Percentiles rank a stretch among this genome's conserved stretches.
phyloP scores from a whole-genome alignment of 2,888 invertebrate genomes.

The Aleiodes testaceus region DNA sequence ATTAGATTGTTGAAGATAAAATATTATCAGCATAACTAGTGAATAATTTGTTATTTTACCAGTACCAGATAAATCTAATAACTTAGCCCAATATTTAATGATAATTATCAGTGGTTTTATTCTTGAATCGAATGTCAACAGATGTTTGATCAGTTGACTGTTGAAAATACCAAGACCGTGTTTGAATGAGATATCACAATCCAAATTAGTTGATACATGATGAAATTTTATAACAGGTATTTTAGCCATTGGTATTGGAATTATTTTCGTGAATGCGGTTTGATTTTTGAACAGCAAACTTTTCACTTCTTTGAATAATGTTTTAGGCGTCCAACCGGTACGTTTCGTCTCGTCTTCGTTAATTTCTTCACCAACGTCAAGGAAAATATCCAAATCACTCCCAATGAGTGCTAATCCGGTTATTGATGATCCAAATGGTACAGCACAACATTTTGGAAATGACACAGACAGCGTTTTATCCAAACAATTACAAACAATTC shows the following conservation, averaged over 20 bases:
- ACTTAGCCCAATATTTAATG: conserved; percentile 84
- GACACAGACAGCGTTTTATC: conserved; percentile 54
- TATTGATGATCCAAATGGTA: conserved; percentile 84
- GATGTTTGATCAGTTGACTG: conserved; percentile 78
- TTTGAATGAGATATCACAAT: conserved; percentile 84
- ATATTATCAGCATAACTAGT: conserved; percentile 79
- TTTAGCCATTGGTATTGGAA: conserved; percentile 81
- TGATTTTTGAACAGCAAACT: conserved; percentile 71
- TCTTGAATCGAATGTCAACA: conserved; percentile 76
- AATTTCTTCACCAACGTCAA: conserved; percentile 73
- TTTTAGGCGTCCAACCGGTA: conserved; percentile 48
- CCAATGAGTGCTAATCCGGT: conserved; percentile 81
- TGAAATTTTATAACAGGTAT: conserved; percentile 86
- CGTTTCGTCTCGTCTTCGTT: conserved; percentile 51
- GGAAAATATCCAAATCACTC: conserved; percentile 84
- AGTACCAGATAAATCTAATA: conserved; percentile 76
- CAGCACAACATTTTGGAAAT: conserved; percentile 68
- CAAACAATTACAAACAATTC: conserved; percentile 48
- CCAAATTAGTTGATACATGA: conserved; percentile 77
- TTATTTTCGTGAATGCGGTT: conserved; percentile 75
- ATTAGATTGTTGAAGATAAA: conserved; percentile 80
- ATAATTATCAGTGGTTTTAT: conserved; percentile 78
- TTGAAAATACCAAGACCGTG: conserved; percentile 82
- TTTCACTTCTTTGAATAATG: conserved; percentile 70
- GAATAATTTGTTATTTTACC: conserved; percentile 82